Percentiles rank a stretch among this genome's conserved stretches.
Evolutionary conservation across 2,888 invertebrate species (phyloP).

Genomic region (Nomada fabriciana): DNA sequence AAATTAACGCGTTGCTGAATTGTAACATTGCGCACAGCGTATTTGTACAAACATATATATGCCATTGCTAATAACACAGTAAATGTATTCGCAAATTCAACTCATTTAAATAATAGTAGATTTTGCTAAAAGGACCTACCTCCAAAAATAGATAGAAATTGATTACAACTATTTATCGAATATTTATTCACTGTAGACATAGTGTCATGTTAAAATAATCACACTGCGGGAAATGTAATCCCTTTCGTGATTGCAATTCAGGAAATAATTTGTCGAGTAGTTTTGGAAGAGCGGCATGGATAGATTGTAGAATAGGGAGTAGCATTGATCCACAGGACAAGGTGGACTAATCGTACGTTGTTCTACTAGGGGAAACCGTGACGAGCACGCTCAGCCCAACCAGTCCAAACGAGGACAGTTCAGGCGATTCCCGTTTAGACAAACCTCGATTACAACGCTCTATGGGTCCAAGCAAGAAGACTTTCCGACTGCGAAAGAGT

Average conservation of each 20-base stretch:
- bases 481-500: constrained; percentile 94
- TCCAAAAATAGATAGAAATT: constrained; percentile 4
- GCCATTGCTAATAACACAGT: not conserved
- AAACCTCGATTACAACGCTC: constrained; percentile 93
- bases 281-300: constrained; percentile 60
- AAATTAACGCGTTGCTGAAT: not conserved
- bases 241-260: constrained; percentile 2
- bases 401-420: constrained; percentile 89
- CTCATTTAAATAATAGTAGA: constrained; percentile 8
- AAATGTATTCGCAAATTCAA: not conserved
- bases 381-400: constrained; percentile 91
- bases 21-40: not conserved
- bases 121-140: not conserved
- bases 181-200: constrained; percentile 39
- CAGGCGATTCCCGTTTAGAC: constrained; percentile 86
- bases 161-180: not conserved
- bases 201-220: constrained; percentile 37
- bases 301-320: constrained; percentile 56
- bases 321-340: not conserved
- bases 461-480: constrained; percentile 97
- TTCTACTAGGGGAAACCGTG: constrained; percentile 89
- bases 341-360: constrained; percentile 27
- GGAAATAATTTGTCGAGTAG: constrained; percentile 38
- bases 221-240: constrained; percentile 22
- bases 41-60: not conserved